Base-by-base conservation (phyloP, 2,797 vertebrate species). In the Acestrorhynchus altus region DNA sequence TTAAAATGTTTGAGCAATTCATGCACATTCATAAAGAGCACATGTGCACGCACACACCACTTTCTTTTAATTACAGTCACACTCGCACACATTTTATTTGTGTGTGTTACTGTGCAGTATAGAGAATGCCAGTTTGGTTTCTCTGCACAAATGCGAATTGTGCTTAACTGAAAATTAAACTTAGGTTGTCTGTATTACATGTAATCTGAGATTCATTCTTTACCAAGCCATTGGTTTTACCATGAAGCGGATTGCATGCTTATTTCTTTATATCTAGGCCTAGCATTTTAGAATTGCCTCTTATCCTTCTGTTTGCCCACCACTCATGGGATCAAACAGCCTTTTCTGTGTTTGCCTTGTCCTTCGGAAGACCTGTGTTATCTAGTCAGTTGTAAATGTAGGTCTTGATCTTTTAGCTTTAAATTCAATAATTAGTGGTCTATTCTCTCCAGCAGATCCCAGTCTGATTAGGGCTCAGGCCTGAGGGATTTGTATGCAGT, bases 371-470 rank as follows among this genome's bases (percentile, higher is more conserved):
- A 63, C 70, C 78, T 66, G 80, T 81, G 83, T 84, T 51, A 80
- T 81, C 77, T 72, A 40, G 67, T 70, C 64, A 28, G 77, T 84
- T 83, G 65, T 77, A 79, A 86, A 88, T 76, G 68, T 78, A 71
- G 77, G 88, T 87, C 89, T 86, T 86, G 86, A 87, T 90, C 88
- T 89, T 64, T 88, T 84, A 80, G 86, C 74, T 85, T 42, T 59
- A 88, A 85, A 87, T 89, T 83, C 86, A 88, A 81, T 88, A 78
- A 89, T 89, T 78, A 88, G 81, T 79, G 1, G 74, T 8, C 40
- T 31, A 71, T 44, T 82, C 85, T 88, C 89, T 89, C 68, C 75
- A 85, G 78, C 11, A 74, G 84, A 87, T 86, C 84, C 75, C 26
- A 16, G 75, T 69, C 67, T 73, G 70, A 85, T 84, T 81, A 69